phyloP scores from a whole-genome alignment of 2,888 invertebrate genomes.

The Eupeodes luniger region DNA sequence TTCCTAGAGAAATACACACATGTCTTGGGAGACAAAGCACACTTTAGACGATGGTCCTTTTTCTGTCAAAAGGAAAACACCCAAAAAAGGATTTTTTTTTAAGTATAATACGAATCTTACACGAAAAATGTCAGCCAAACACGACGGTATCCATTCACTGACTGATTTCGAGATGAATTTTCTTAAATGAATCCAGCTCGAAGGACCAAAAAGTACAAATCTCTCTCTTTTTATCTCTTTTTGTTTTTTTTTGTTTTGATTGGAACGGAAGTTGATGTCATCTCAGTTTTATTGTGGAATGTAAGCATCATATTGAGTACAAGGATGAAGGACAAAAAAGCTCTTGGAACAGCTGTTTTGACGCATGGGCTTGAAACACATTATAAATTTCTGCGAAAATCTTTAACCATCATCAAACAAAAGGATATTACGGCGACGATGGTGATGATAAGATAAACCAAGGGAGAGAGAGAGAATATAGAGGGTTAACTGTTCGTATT shows the following conservation, averaged over 20 bases:
- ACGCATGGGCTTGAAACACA: conserved; percentile 60
- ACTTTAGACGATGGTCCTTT: neutral
- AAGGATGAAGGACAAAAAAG: conserved; percentile 53
- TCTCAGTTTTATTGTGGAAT: conserved; percentile 55
- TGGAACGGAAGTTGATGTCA: conserved; percentile 24
- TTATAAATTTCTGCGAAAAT: conserved; percentile 14
- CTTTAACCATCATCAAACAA: neutral
- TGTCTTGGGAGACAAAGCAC: neutral
- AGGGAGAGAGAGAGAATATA: neutral
- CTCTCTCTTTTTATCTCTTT: conserved; percentile 15
- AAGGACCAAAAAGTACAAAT: conserved; percentile 39
- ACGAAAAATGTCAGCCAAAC: conserved; percentile 49
- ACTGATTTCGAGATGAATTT: conserved; percentile 62
- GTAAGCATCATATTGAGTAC: conserved; percentile 55
- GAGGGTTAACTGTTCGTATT: neutral
- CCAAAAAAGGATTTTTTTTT: conserved; percentile 21
- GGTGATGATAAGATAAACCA: neutral
- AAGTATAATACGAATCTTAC: neutral
- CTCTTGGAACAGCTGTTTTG: conserved; percentile 68
- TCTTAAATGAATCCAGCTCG: conserved; percentile 57
- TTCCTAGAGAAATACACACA: neutral
- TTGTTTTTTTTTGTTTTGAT: neutral
- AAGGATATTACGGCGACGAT: neutral
- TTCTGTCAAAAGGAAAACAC: conserved; percentile 37
- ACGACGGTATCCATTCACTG: conserved; percentile 68